These are phyloP conservation scores for Triplophysa dalaica DNA, from an alignment of 2,113 vertebrate genomes.

Conservation along the genomic window DNA sequence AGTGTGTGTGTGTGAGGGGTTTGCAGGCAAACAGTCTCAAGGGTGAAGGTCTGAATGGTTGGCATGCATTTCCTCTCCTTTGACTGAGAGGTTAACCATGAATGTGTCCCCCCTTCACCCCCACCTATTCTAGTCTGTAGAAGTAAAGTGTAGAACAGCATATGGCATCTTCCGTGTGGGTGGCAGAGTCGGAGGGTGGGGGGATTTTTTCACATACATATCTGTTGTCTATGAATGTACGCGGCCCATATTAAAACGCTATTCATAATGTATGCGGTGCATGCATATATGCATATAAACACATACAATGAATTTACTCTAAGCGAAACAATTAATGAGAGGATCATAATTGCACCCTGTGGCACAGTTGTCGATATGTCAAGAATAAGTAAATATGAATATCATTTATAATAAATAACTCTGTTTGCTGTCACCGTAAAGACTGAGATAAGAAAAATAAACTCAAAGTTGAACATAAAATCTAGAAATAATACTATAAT, in stretches of 20 bases:
- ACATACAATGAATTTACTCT: slow-evolving; percentile 26
- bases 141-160: slow-evolving; percentile 33
- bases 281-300: slow-evolving; percentile 12
- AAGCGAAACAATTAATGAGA: slow-evolving; percentile 35
- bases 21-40: slow-evolving; percentile 30
- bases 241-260: slow-evolving; percentile 10
- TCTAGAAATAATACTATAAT: not conserved
- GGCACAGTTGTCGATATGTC: slow-evolving; percentile 18
- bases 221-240: slow-evolving; percentile 27
- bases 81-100: slow-evolving; percentile 34
- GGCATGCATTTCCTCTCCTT: slow-evolving; percentile 31
- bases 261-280: slow-evolving; percentile 30
- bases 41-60: slow-evolving; percentile 38
- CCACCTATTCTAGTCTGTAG: slow-evolving; percentile 2
- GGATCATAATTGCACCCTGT: slow-evolving; percentile 30
- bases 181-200: slow-evolving; percentile 18
- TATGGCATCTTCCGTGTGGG: slow-evolving; percentile 38
- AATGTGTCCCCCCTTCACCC: slow-evolving; percentile 2
- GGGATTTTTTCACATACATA: slow-evolving; percentile 15
- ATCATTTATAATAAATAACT: not conserved
- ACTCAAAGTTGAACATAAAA: not conserved
- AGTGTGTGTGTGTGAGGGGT: not conserved
- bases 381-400: slow-evolving; percentile 30
- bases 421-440: not conserved
- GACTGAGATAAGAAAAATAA: not conserved